Evolutionary conservation across 2,797 vertebrate species (phyloP), one percentile per base, ranked within the genome.

Genomic region (Dromococcyx pavoninus): DNA sequence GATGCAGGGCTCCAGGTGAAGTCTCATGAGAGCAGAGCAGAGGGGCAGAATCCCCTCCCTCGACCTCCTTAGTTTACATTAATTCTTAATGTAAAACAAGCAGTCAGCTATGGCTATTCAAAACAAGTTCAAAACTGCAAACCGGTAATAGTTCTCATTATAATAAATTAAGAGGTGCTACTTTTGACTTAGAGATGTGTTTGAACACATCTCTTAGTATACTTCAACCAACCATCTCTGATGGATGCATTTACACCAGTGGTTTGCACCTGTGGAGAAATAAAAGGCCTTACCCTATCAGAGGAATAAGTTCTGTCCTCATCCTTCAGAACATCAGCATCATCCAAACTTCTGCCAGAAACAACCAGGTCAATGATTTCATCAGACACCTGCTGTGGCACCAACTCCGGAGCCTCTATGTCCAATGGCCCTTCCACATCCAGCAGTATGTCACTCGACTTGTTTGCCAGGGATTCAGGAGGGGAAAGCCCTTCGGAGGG

Each of bases 291-390:
- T 93, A 98, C 98, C 97, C 97, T 96, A 62, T 91, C 77, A 54
- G 87, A 66, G 11, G 78, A 60, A 85, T 70, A 70, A 25, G 88
- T 7, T 16, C 43, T 92, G 62, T 78, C 51, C 57, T 95, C 58
- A 18, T 94, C 75, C 28, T 94, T 90, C 18, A 13, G 60, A 23
- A 88, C 79, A 53, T 37, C 10, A 5, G 46, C 84, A 62, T 75
- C 95, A 86, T 85, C 91, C 82, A 89, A 46, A 37, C 56, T 65
- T n/a, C 88, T 77, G 53, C 93, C 96, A 17, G 79, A 87, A 35
- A 97, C 84, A 54, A 88, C 91, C 87, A 96, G 93, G 65, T 97
- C 96, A 33, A 85, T 93, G 44, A 97, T 95, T 70, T 96, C 72
- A 56, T 98, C 97, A 67, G 97, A 86, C 43, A 88, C 94, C 44